Evolutionary conservation across 2,113 vertebrate genomes (phyloP).

Genomic region (Neodontobutis hainanensis): DNA sequence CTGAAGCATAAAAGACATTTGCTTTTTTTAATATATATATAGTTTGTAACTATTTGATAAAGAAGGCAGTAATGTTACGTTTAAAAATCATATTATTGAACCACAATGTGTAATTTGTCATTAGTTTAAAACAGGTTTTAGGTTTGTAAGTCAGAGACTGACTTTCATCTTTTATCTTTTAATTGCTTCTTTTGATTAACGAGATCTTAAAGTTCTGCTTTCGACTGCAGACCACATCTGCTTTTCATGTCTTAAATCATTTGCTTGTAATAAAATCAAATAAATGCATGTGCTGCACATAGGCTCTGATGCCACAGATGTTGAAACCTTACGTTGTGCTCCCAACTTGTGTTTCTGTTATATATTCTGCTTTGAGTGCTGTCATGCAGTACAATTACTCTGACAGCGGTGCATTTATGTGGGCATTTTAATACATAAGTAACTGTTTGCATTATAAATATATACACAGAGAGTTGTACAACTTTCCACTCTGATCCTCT

Average conservation of each 20-base stretch:
- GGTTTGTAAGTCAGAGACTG: background rate
- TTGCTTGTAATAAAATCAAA: background rate
- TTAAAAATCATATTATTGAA: background rate
- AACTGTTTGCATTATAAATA: conserved; percentile 50
- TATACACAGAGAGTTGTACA: conserved; percentile 24
- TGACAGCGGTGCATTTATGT: conserved; percentile 50
- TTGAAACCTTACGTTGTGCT: too few species aligned
- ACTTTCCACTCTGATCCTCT: conserved; percentile 18
- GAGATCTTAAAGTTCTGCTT: background rate
- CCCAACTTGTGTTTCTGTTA: background rate
- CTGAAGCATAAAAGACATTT: too few species aligned
- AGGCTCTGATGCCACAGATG: background rate
- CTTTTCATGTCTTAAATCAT: background rate
- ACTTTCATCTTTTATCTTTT: background rate
- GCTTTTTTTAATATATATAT: too few species aligned
- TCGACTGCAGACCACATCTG: background rate
- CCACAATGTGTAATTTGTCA: background rate
- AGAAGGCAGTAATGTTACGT: background rate
- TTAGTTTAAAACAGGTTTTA: background rate
- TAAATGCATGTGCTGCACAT: background rate
- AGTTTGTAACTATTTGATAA: too few species aligned
- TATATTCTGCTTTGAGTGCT: conserved; percentile 22
- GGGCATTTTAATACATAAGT: conserved; percentile 62
- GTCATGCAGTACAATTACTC: conserved; percentile 28
- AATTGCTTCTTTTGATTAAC: conserved; percentile 5